Percentiles rank a stretch among this genome's conserved stretches.
Conservation (phyloP, 2,113 vertebrate genomes). For the Oostethus manadensis region DNA sequence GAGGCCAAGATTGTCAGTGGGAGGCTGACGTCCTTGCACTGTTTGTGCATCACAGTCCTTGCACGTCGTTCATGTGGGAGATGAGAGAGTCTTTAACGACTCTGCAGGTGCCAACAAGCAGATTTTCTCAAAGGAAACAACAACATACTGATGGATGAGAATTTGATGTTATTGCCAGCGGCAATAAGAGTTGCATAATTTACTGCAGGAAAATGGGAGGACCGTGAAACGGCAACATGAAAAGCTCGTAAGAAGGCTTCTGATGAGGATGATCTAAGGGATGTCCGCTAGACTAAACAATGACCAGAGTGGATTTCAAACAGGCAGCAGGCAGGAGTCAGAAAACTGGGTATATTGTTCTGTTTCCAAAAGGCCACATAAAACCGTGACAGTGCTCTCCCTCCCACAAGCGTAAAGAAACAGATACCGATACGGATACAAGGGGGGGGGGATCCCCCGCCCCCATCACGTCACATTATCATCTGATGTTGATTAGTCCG, state of each 20-base stretch:
- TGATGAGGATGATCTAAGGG: constrained; percentile 63
- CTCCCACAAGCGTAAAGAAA: constrained; percentile 61
- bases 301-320: constrained; percentile 61
- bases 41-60: constrained; percentile 13
- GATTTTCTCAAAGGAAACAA: no score
- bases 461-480: constrained; percentile 27
- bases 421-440: constrained; percentile 55
- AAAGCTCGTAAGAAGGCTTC: constrained; percentile 40
- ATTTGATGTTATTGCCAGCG: background rate
- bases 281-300: constrained; percentile 71
- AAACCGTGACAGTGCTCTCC: constrained; percentile 58
- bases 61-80: no score
- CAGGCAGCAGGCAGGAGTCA: constrained; percentile 34
- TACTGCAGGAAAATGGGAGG: constrained; percentile 1
- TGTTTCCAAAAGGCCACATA: constrained; percentile 67
- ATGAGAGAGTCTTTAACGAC: no score
- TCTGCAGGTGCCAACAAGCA: constrained; percentile 35
- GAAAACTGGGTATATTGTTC: constrained; percentile 62
- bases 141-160: background rate
- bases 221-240: constrained; percentile 26
- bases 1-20: constrained; percentile 31
- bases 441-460: constrained; percentile 46
- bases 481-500: constrained; percentile 21
- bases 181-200: no score
- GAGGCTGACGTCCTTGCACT: constrained; percentile 22